Evolutionary conservation across 2,888 invertebrate genomes (phyloP).

Genomic region (Diaprepes abbreviatus): DNA sequence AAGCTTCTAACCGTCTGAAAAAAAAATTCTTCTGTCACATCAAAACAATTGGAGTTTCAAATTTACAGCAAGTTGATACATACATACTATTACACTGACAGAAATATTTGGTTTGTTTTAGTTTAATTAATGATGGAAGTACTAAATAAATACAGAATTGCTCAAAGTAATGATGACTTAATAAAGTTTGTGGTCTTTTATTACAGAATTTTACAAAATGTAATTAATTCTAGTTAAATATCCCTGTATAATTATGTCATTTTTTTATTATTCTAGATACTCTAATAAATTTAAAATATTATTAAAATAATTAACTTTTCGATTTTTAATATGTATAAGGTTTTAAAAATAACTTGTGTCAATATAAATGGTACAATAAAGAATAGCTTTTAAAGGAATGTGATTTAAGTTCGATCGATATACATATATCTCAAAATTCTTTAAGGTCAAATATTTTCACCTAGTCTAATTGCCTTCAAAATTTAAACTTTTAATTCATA

Average conservation of each 20-base stretch:
- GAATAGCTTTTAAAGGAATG: not conserved
- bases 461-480: too few relatives aligned
- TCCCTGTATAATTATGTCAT: not conserved
- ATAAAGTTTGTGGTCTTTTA: not conserved
- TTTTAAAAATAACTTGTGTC: conserved; percentile 1
- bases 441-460: too few relatives aligned
- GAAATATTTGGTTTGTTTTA: too few relatives aligned
- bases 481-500: too few relatives aligned
- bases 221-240: too few relatives aligned
- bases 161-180: not conserved
- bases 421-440: too few relatives aligned
- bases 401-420: not conserved
- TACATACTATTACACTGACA: too few relatives aligned
- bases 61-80: too few relatives aligned
- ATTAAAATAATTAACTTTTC: not conserved
- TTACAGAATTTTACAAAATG: too few relatives aligned
- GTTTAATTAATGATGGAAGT: not conserved
- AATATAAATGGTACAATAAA: not conserved
- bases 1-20: too few relatives aligned
- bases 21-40: too few relatives aligned
- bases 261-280: not conserved
- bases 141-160: not conserved
- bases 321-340: not conserved
- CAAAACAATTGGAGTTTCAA: too few relatives aligned
- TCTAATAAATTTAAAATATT: not conserved